Base-by-base conservation (phyloP, 2,797 vertebrate species). In the Xiphorhynchus erythropygius region DNA sequence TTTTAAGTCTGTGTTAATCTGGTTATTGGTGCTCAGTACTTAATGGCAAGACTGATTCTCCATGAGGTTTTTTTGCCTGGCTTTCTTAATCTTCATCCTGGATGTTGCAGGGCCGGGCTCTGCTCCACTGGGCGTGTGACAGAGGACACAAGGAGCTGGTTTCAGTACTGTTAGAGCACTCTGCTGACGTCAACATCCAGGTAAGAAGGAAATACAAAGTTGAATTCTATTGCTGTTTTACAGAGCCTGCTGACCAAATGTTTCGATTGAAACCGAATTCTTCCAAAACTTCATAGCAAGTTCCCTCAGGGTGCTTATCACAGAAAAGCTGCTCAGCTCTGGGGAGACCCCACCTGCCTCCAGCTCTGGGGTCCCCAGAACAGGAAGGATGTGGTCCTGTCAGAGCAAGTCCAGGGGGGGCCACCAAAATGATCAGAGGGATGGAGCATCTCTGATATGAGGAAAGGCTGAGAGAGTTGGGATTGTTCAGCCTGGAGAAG, bases 51-150 rank as follows among this genome's bases (percentile, higher is more conserved):
- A 46, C 12, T 82, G 52, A 27, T 81, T 91, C 65, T 76, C 16
- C 13, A 7, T 46, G 14, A 11, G 7, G 2, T 4, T 8, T 49
- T 49, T 90, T 76, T 68, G 3, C 10, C 62, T 67, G 13, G 8
- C 55, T 63, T 85, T 76, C 70, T 30, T 86, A 46, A 89, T 93
- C 96, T 93, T 85, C 28, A 46, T 94, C n/a, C 42, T 74, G 91
- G 11, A 70, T 82, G 71, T 96, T 98, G 41, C 96, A 99, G 99
- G 99, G 99, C 37, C 98, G 99, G 80, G 98, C 98, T 78, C 98
- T 99, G 59, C 98, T 99, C 67, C 99, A 99, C 94, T 99, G 99
- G 99, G 99, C 99, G 0, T 99, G 99, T 84, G 99, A 99, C 95
- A 98, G 99, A 97, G 99, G 99, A 95, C 99, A 99, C 97, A 99